Evolutionary conservation across 35 echinoderm and acorn worm species (phyloP).

Genomic region (Anneissia japonica): DNA sequence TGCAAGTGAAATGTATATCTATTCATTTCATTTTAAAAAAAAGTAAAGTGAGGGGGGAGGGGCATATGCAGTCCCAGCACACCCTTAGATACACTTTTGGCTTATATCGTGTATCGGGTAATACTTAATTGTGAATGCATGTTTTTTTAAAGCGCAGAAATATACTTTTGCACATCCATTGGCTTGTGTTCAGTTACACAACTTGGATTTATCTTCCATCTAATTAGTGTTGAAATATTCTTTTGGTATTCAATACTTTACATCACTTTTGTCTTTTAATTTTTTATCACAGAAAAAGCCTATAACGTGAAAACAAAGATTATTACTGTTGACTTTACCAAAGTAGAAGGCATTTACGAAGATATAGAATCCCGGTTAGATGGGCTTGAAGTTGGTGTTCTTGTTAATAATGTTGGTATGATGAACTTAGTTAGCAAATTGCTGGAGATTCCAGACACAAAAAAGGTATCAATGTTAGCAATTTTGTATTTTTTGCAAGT

Average conservation of each 20-base stretch:
- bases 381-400: constrained; percentile 63
- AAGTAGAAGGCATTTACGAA: constrained; percentile 45
- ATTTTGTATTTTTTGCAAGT: background rate
- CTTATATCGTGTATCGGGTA: background rate
- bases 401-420: constrained; percentile 96
- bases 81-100: too few relatives aligned
- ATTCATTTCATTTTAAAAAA: too few relatives aligned
- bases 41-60: too few relatives aligned
- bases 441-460: constrained; percentile 33
- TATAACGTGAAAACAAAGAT: constrained; percentile 81
- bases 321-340: constrained; percentile 62
- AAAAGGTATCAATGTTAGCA: constrained; percentile 41
- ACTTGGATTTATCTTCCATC: background rate
- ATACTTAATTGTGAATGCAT: background rate
- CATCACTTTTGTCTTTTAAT: background rate
- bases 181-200: background rate
- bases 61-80: too few relatives aligned
- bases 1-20: too few relatives aligned
- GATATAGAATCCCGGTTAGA: constrained; percentile 26
- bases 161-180: background rate
- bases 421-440: constrained; percentile 63
- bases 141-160: background rate
- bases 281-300: constrained; percentile 39
- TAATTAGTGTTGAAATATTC: background rate
- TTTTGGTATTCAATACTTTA: background rate